A percentile compares a stretch with the other conserved stretches of the same genome.
Conservation (phyloP, 2,797 vertebrate genomes). For the Sciaenops ocellatus region DNA sequence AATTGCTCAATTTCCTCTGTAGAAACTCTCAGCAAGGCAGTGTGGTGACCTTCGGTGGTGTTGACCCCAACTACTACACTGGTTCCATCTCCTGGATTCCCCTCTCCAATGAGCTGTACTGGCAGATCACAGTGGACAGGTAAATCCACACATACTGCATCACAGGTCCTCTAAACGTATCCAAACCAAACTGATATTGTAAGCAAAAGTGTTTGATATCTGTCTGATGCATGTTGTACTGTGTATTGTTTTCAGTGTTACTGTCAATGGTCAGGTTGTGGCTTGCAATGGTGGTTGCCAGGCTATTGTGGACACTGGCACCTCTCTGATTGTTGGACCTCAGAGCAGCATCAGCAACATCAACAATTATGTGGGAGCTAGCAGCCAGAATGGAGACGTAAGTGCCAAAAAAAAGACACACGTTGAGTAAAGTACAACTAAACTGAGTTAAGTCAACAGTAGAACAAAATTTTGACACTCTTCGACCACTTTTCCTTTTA, state of each 20-base stretch:
- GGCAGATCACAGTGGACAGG: slow-evolving; percentile 73
- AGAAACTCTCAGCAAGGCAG: slow-evolving; percentile 62
- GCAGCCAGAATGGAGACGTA: slow-evolving; percentile 47
- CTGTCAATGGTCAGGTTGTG: slow-evolving; percentile 61
- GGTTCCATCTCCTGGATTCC: slow-evolving; percentile 71
- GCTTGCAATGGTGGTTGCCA: slow-evolving; percentile 65
- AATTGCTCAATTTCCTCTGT: background rate
- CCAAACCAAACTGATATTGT: background rate
- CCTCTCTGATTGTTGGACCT: slow-evolving; percentile 65
- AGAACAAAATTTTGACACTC: background rate
- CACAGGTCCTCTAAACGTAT: background rate
- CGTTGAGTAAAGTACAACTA: background rate
- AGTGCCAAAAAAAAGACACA: slow-evolving; percentile 7
- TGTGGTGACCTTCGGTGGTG: slow-evolving; percentile 69
- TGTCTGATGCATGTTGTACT: background rate
- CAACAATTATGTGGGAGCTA: slow-evolving; percentile 34
- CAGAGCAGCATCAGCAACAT: slow-evolving; percentile 57
- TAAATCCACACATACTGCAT: slow-evolving; percentile 11
- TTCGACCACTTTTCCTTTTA: background rate
- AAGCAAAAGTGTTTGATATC: background rate
- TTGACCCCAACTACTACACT: slow-evolving; percentile 60
- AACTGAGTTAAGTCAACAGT: background rate
- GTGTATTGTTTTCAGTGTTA: slow-evolving; percentile 52
- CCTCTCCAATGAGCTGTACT: slow-evolving; percentile 69
- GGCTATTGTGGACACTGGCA: slow-evolving; percentile 73